These are phyloP conservation scores for Enteromius unitaeniatus DNA, from an alignment of 2,797 vertebrate species.

Conservation along the genomic window DNA sequence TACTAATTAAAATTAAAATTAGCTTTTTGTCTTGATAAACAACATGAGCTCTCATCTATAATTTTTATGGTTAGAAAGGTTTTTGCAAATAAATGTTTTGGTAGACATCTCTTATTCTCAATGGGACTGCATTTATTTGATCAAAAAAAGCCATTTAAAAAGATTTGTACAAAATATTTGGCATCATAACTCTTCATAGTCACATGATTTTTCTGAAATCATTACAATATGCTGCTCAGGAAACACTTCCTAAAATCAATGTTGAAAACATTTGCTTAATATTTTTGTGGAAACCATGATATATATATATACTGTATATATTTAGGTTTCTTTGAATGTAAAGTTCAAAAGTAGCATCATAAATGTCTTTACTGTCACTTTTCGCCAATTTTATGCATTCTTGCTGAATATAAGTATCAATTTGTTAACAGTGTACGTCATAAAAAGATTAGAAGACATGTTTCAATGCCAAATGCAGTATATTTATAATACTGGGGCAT, in stretches of 20 bases:
- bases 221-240: neutral
- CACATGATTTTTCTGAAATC: neutral
- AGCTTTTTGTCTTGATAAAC: neutral
- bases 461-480: neutral
- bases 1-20: too few species aligned
- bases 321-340: neutral
- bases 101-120: neutral
- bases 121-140: neutral
- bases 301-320: too few species aligned
- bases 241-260: neutral
- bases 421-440: neutral
- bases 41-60: neutral
- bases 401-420: neutral
- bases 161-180: neutral
- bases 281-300: neutral
- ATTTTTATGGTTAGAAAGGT: neutral
- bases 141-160: neutral
- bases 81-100: neutral
- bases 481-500: neutral
- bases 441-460: neutral
- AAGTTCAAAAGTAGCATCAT: neutral
- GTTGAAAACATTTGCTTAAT: neutral
- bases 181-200: neutral
- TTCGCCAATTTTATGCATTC: neutral
- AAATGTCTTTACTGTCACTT: too few species aligned